Evolutionary conservation across 1,140 invertebrate genomes (phyloP).

Genomic region (Campoletis sonorensis): DNA sequence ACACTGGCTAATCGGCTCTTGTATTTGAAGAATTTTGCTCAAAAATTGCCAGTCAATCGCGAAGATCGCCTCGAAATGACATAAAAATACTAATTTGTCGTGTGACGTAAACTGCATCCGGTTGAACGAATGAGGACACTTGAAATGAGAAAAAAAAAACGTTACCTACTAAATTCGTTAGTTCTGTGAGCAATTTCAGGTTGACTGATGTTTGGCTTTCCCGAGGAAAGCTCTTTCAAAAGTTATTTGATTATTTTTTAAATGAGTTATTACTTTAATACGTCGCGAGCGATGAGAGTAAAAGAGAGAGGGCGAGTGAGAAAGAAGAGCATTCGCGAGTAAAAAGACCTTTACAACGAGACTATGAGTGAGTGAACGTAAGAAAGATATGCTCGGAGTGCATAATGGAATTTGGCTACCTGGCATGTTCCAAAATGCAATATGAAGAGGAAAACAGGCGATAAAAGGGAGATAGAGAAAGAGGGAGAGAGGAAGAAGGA

Average conservation of each 20-base stretch:
- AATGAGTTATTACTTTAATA: slow-evolving; percentile 38
- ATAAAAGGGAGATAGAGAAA: neutral
- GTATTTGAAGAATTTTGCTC: too few species aligned
- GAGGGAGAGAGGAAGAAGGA: neutral
- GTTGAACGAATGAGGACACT: neutral
- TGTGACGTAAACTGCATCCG: neutral
- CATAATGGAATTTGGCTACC: slow-evolving; percentile 45
- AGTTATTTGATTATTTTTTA: slow-evolving; percentile 33
- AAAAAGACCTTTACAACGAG: slow-evolving; percentile 11
- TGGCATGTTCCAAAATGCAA: slow-evolving; percentile 42
- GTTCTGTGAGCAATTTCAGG: neutral
- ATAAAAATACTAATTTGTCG: neutral
- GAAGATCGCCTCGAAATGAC: too few species aligned
- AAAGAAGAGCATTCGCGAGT: neutral
- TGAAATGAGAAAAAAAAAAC: neutral
- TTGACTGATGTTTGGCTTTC: neutral
- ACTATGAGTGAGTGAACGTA: slow-evolving; percentile 6
- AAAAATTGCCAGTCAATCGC: too few species aligned
- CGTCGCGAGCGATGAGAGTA: neutral
- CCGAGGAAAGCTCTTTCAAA: neutral
- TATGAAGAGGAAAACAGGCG: slow-evolving; percentile 29
- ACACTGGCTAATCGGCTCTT: too few species aligned
- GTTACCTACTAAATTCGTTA: neutral
- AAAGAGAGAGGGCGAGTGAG: neutral
- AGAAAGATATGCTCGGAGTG: slow-evolving; percentile 32